phyloP scores from a whole-genome alignment of 1,140 invertebrate species.

The Cydia amplana region DNA sequence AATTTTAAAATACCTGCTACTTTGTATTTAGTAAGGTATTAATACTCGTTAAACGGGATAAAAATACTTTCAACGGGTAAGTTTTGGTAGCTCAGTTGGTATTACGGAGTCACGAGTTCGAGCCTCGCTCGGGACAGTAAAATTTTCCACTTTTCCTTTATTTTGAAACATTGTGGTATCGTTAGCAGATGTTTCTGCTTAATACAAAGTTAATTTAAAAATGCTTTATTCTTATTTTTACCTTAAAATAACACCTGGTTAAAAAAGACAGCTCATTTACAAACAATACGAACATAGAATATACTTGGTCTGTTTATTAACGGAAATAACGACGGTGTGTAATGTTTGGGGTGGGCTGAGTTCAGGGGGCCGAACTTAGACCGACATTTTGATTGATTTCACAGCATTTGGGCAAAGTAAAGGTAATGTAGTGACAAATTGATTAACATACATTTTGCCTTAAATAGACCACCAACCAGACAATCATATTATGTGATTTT shows the following conservation, averaged over 20 bases:
- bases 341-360: background rate
- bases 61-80: too few relatives aligned
- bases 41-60: background rate
- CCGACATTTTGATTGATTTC: conserved; percentile 25
- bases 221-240: background rate
- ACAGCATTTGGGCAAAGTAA: conserved; percentile 17
- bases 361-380: conserved; percentile 1
- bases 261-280: conserved; percentile 3
- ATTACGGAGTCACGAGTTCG: too few relatives aligned
- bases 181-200: too few relatives aligned
- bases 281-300: background rate
- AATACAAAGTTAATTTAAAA: background rate
- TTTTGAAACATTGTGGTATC: too few relatives aligned
- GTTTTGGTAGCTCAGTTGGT: too few relatives aligned
- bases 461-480: background rate
- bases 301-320: background rate
- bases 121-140: too few relatives aligned
- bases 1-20: background rate
- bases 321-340: background rate
- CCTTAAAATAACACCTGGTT: background rate
- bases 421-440: conserved; percentile 10
- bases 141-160: too few relatives aligned
- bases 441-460: background rate
- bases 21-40: background rate
- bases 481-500: background rate